Evolutionary conservation across 2,797 vertebrate genomes (phyloP), one percentile per base, ranked within the genome.

Genomic region (Cossypha niveicapilla): DNA sequence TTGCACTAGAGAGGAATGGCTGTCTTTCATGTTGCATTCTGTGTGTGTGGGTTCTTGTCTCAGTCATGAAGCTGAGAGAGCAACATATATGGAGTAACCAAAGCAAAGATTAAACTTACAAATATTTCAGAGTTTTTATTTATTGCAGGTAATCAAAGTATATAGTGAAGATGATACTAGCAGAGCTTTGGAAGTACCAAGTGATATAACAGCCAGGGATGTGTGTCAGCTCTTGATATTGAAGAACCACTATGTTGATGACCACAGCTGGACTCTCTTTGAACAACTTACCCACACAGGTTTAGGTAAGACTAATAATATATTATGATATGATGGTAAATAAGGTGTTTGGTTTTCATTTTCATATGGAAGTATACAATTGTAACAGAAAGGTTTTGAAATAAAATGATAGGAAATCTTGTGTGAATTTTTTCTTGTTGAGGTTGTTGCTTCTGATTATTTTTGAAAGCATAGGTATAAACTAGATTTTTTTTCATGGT

Each of bases 181-280:
- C 98, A 98, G 98, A 97, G 98, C 99, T 35, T 97, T 99, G 85
- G 99, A 99, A 97, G 99, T 99, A 62, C 98, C 99, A 71, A 98
- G 97, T 97, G 99, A 99, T 96, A 98, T 99, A 96, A 99, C 98
- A 41, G 98, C 99, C 82, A 97, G 98, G 82, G 99, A 99, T 97
- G 97, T 99, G 58, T 99, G 99, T 95, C 99, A 99, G 95, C 97
- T 99, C 78, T 98, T 99, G 92, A 98, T 99, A 96, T 60, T 99
- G 97, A 99, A 99, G 98, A 99, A 99, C 96, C 98, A 98, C 95
- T 99, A 98, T 95, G 94, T 99, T n/a, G 98, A 99, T 96, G 99
- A 99, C 97, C 98, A 99, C 97, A 98, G 98, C 97, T 99, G 99
- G 99, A 99, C 99, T 19, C 98, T 99, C 61, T 99, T 99, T 97